These are phyloP conservation scores for Matsumurasca onukii DNA, from an alignment of 1,140 invertebrate species.

Conservation along the genomic window DNA sequence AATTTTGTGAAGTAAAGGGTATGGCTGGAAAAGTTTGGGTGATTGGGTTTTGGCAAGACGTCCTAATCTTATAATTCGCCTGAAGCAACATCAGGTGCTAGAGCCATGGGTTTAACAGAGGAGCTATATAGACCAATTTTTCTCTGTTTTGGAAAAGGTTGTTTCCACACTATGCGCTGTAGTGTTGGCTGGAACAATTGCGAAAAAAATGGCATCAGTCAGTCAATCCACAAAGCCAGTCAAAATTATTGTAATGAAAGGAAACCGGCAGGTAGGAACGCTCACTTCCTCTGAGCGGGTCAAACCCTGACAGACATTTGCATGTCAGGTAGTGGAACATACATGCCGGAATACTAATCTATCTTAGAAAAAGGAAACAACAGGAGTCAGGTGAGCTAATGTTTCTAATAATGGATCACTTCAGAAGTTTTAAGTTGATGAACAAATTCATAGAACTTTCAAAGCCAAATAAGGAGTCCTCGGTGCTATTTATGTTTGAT, in stretches of 20 bases:
- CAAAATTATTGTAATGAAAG: slow-evolving; percentile 42
- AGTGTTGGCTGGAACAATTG: background rate
- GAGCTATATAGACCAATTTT: background rate
- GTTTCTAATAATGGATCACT: slow-evolving; percentile 46
- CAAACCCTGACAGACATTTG: slow-evolving; percentile 43
- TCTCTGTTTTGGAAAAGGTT: background rate
- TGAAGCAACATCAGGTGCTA: slow-evolving; percentile 30
- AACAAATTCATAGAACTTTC: too few relatives aligned
- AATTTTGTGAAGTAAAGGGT: background rate
- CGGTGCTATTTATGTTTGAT: too few relatives aligned
- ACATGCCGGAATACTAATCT: slow-evolving; percentile 51
- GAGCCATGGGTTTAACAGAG: slow-evolving; percentile 31
- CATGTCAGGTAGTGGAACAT: slow-evolving; percentile 46
- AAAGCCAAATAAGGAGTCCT: too few relatives aligned
- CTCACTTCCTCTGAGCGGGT: slow-evolving; percentile 45
- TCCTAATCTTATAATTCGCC: slow-evolving; percentile 37
- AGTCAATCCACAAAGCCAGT: slow-evolving; percentile 40
- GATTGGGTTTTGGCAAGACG: slow-evolving; percentile 41
- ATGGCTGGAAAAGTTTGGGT: slow-evolving; percentile 37
- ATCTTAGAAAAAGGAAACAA: slow-evolving; percentile 45
- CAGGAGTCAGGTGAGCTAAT: slow-evolving; percentile 39
- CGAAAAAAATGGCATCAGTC: slow-evolving; percentile 43
- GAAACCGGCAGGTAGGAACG: slow-evolving; percentile 43
- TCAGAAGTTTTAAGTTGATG: slow-evolving; percentile 36
- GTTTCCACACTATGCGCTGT: background rate